Conservation (phyloP, 2,888 invertebrate species). For the Lepas anatifera region DNA sequence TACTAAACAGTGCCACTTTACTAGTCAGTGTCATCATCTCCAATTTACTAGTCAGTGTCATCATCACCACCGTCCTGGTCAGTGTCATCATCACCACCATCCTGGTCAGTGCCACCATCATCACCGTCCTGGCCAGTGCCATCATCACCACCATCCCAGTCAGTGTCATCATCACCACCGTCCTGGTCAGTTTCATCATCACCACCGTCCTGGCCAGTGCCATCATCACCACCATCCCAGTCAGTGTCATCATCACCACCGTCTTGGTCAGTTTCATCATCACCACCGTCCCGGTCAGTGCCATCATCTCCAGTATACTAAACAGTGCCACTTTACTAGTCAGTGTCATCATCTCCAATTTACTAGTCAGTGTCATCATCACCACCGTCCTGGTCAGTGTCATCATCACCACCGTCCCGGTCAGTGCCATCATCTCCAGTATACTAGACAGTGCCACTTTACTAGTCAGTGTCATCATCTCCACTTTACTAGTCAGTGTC, state of each 20-base stretch:
- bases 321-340: no score
- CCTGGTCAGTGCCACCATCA: constrained; percentile 49
- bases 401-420: constrained; percentile 79
- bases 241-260: no score
- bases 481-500: constrained; percentile 50
- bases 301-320: no score
- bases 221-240: neutral
- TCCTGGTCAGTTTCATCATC: constrained; percentile 48
- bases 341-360: no score
- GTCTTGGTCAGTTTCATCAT: constrained; percentile 51
- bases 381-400: constrained; percentile 35
- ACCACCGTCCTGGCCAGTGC: no score
- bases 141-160: constrained; percentile 74
- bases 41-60: no score
- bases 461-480: constrained; percentile 24
- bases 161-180: constrained; percentile 30
- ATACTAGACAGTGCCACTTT: constrained; percentile 54
- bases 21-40: no score
- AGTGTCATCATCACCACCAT: constrained; percentile 72
- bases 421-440: constrained; percentile 38
- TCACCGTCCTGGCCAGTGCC: constrained; percentile 40
- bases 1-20: constrained; percentile 54
- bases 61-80: constrained; percentile 25
- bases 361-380: constrained; percentile 30
- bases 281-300: no score